These are phyloP conservation scores for Falco concolor DNA, from an alignment of 2,797 vertebrate species.

Conservation along the genomic window DNA sequence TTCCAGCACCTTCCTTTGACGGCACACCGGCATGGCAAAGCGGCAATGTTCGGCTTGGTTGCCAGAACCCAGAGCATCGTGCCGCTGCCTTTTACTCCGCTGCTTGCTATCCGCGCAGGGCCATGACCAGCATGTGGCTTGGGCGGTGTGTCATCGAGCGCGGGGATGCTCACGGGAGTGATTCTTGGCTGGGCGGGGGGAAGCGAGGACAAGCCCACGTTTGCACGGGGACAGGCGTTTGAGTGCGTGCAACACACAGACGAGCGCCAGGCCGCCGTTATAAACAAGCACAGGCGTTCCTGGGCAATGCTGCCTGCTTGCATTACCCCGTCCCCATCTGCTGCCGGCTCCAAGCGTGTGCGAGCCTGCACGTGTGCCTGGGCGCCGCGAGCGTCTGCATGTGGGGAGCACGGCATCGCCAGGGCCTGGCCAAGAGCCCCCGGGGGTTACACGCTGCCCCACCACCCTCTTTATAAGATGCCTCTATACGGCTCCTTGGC, in stretches of 20 bases:
- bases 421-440: neutral
- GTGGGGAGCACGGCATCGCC: neutral
- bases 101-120: neutral
- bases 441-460: neutral
- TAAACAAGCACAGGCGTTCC: neutral
- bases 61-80: accelerated
- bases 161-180: neutral
- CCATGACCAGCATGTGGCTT: accelerated
- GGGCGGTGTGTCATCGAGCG: accelerated
- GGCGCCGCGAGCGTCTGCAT: neutral
- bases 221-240: neutral
- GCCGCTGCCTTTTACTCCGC: neutral
- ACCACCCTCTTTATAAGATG: constrained; percentile 45
- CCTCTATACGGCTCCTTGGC: constrained; percentile 53
- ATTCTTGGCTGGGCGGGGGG: neutral
- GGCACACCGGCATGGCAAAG: accelerated
- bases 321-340: neutral
- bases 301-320: neutral
- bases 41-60: accelerated
- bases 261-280: neutral
- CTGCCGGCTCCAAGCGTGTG: neutral
- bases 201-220: neutral
- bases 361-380: neutral
- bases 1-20: neutral
- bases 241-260: neutral